These are phyloP conservation scores for Argopecten irradians DNA, from an alignment of 1,140 invertebrate genomes.

Conservation along the genomic window DNA sequence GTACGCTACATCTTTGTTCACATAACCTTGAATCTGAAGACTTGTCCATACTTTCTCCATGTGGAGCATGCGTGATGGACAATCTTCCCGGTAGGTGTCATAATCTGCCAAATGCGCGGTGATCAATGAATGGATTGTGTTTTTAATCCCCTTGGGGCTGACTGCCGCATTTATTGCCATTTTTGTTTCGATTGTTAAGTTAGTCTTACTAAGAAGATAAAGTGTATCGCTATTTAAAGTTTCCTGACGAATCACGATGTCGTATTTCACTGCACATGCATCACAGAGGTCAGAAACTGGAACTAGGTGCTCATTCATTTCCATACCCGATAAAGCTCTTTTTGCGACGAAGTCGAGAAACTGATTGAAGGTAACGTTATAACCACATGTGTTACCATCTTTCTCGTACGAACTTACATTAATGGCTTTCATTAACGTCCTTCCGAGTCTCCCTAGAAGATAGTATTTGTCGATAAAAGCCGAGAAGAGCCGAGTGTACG, in stretches of 20 bases:
- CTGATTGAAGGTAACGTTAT: not conserved
- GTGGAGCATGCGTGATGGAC: not conserved
- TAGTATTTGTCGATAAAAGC: not conserved
- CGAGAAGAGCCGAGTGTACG: not conserved
- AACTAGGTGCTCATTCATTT: not conserved
- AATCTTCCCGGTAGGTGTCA: not conserved
- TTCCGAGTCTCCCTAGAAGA: not conserved
- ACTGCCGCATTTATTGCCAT: not conserved
- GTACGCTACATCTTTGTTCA: not conserved
- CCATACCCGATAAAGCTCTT: not conserved
- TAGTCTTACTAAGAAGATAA: not conserved
- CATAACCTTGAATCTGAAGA: not conserved
- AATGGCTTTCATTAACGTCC: not conserved
- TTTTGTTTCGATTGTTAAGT: not conserved
- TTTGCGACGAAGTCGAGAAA: not conserved
- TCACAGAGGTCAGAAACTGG: slow-evolving; percentile 13
- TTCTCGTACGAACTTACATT: not conserved
- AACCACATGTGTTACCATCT: not conserved
- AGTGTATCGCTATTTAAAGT: not conserved
- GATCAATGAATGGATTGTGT: not conserved
- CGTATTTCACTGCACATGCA: not conserved
- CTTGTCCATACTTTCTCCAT: not conserved
- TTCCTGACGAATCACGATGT: not conserved
- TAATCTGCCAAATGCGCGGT: not conserved
- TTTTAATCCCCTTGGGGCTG: not conserved